Base-by-base conservation (phyloP, 2,797 vertebrate species). In the Rachycentron canadum region DNA sequence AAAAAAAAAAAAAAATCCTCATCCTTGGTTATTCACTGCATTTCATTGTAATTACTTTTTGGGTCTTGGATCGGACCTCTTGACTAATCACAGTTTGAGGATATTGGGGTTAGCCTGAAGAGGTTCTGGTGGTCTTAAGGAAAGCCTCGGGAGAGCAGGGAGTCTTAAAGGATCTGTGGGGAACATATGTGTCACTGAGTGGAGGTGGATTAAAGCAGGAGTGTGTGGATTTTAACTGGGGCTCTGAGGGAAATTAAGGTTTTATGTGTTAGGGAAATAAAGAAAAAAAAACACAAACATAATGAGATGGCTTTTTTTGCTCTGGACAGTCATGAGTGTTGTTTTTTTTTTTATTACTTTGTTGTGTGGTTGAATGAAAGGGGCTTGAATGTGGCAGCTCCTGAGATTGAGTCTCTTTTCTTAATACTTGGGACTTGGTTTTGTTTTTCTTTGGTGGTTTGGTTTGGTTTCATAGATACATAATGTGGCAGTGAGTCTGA, bases 121-220 rank as follows among this genome's bases (percentile, higher is more conserved):
- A 86, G 69, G 84, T 70, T 88, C 85, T 82, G 79, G 17, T 0
- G 21, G 21, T 88, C 82, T 91, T 89, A 89, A 82, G 76, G 69
- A 84, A 82, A 84, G 79, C 77, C 38, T 68, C 43, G 56, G 68
- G 69, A 72, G 77, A 76, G 74, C 40, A 3, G 43, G 28, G 47
- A 47, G 78, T 76, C 80, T 86, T 88, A 77, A 76, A 79, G 75
- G 68, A 80, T 76, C 23, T 75, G 4, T 26, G 57, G 19, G 45
- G 65, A 85, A 78, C 83, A 80, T 86, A 41, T 84, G 86, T 84
- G 82, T 88, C 55, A 30, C 55, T 76, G 59, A 77, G 49, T 17
- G 50, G 74, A 76, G 21, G 53, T n/a, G 73, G 81, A 91, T 93
- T 89, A 90, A 81, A 88, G 76, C 16, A 8, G n/a, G n/a, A 74